Base-by-base conservation (phyloP, 2,113 vertebrate species). In the Lota lota region DNA sequence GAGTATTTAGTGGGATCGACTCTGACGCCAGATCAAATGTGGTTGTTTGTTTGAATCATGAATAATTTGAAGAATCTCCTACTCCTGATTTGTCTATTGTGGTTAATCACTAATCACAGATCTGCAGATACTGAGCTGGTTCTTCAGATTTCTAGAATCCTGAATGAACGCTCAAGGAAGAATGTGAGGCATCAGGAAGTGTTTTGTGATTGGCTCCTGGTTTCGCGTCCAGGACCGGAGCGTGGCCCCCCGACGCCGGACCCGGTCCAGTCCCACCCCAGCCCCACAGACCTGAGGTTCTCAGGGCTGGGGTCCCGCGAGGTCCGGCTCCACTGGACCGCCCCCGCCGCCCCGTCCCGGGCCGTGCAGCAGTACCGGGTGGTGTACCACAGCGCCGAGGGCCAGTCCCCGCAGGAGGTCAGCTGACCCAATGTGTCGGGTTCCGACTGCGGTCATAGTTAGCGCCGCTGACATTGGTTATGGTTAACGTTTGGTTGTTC, bases 371-470 rank as follows among this genome's bases (percentile, higher is more conserved):
- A 93, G 83, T 96, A 96, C 67, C 85, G 93, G 59, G 83, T 98
- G 59, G 90, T 95, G 18, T 98, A 94, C 85, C 92, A 90, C 28
- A 94, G 94, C 1, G 93, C 93, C 0, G 93, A 92, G 80, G 93
- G 94, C 0, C 92, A 93, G 5, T 83, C 16, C 28, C 85, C 92
- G n/a, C 89, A 87, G 63, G 96, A 98, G 96, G 97, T 98, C 75
- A 91, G 83, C 74, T 10, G 15, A 1, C 11, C 20, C 5, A 2
- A 8, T 18, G 14, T 8, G 28, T 28, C 28, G 4, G 28, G 28
- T 3, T 28, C 28, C 6, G 1, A n/a, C 11, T 56, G 12, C 3
- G 14, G 14, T 18, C 3, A 2, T 54, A 18, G 17, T 54, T 2
- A 54, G 51, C 12, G 12, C 12, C 3, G 17, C 4, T 56, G 16